Evolutionary conservation across 2,797 vertebrate genomes (phyloP), one percentile per base, ranked within the genome.

Genomic region (Rachycentron canadum): DNA sequence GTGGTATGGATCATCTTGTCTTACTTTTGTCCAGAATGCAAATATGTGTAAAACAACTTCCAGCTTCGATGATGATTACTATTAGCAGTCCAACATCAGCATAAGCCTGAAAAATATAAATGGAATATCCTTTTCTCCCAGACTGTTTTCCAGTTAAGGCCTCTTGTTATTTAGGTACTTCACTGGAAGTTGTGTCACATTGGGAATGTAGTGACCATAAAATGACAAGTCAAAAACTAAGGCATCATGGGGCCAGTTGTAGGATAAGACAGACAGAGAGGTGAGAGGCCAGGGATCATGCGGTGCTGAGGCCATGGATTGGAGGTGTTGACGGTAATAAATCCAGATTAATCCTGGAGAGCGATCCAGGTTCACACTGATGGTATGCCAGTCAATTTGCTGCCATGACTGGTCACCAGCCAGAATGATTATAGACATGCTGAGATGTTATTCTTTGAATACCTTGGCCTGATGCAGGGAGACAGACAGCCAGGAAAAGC

Each of bases 331-430:
- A 91, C 47, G 73, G 47, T 86, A 59, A 91, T 86, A 75, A 70
- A 86, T 86, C 58, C 71, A 38, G 84, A 93, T 86, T 87, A 76
- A 86, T 87, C 90, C 80, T 1, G 60, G 57, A 76, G 82, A 91
- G 76, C 5, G 66, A 90, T 89, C 85, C 45, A 52, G 50, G 64
- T 78, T 84, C 68, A 64, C 69, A 62, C 45, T 63, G 67, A 86
- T 74, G 75, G 62, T 55, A 81, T 79, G 83, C 74, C 81, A 69
- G 65, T 78, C 70, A 85, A 73, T 80, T 76, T 82, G 65, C 69
- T 89, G 85, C 76, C 64, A 52, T 78, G 77, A 82, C 77, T 88
- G 76, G 68, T 81, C 74, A 64, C 55, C 72, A 56, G 86, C 75
- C 88, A 87, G 79, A 81, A 74, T 68, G 56, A 81, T 85, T 61